Percentiles rank a stretch among this genome's conserved stretches.
Evolutionary conservation across 2,888 invertebrate genomes (phyloP).

Genomic region (Cheiracanthium punctorium): DNA sequence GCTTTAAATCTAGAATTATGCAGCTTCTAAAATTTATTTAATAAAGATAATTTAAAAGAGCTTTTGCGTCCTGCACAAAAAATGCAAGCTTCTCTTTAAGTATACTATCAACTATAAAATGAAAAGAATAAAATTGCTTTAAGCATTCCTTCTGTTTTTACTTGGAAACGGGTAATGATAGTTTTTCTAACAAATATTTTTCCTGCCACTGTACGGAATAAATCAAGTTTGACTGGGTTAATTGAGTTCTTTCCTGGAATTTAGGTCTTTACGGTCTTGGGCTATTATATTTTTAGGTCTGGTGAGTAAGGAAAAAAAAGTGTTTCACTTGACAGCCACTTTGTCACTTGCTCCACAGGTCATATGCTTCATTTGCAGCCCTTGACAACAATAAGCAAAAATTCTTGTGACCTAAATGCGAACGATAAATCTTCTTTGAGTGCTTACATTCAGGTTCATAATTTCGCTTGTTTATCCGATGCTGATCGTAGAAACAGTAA

Average conservation of each 20-base stretch:
- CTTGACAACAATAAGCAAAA: constrained; percentile 3
- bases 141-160: background rate
- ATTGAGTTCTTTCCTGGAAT: constrained; percentile 9
- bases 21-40: too few relatives aligned
- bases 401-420: constrained; percentile 2
- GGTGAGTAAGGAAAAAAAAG: background rate
- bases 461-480: background rate
- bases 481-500: constrained; percentile 1
- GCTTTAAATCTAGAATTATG: too few relatives aligned
- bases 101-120: too few relatives aligned
- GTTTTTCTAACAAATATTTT: background rate
- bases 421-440: constrained; percentile 3
- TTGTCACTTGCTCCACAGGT: constrained; percentile 8
- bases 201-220: background rate
- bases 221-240: constrained; percentile 10
- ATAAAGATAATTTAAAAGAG: too few relatives aligned
- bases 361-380: background rate
- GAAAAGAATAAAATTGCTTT: background rate
- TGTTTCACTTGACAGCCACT: constrained; percentile 1
- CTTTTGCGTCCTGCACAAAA: too few relatives aligned
- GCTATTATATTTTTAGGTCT: constrained; percentile 14
- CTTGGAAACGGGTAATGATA: background rate
- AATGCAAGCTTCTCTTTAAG: too few relatives aligned
- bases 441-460: background rate
- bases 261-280: background rate